These are phyloP conservation scores for Cyprinodon variegatus DNA, from an alignment of 2,113 vertebrate genomes.

Conservation along the genomic window DNA sequence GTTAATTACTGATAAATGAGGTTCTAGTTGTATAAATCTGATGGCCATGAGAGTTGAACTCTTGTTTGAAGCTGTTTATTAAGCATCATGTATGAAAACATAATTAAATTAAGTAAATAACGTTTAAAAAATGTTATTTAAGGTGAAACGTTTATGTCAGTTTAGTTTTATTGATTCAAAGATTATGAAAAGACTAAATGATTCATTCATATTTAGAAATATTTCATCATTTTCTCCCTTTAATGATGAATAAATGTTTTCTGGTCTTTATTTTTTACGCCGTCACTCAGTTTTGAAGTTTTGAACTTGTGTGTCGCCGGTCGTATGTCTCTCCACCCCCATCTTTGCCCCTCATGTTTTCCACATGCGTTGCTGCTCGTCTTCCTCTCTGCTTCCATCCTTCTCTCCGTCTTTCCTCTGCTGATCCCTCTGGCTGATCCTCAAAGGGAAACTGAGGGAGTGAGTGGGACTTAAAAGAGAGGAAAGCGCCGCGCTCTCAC, in stretches of 20 bases:
- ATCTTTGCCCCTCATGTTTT: slow-evolving; percentile 21
- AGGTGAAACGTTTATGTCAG: no score
- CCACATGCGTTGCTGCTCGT: slow-evolving; percentile 52
- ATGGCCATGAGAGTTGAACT: no score
- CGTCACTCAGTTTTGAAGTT: slow-evolving; percentile 29
- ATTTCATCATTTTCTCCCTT: not conserved
- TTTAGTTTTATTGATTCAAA: no score
- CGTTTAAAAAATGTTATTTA: no score
- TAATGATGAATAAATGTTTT: not conserved
- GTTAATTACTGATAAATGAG: no score
- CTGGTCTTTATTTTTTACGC: not conserved
- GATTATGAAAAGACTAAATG: no score
- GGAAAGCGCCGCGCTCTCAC: slow-evolving; percentile 68
- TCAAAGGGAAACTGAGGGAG: slow-evolving; percentile 72
- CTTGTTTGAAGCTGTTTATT: no score
- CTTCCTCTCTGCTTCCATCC: slow-evolving; percentile 58
- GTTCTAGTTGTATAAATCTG: no score
- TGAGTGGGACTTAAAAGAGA: slow-evolving; percentile 79
- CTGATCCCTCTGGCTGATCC: slow-evolving; percentile 80
- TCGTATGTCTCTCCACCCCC: slow-evolving; percentile 17
- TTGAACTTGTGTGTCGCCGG: slow-evolving; percentile 47
- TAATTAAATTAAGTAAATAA: no score
- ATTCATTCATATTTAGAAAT: not conserved
- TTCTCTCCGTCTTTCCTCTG: slow-evolving; percentile 69
- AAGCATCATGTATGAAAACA: no score